Conservation (phyloP, 2,113 vertebrate genomes). For the Eurystomus gularis region DNA sequence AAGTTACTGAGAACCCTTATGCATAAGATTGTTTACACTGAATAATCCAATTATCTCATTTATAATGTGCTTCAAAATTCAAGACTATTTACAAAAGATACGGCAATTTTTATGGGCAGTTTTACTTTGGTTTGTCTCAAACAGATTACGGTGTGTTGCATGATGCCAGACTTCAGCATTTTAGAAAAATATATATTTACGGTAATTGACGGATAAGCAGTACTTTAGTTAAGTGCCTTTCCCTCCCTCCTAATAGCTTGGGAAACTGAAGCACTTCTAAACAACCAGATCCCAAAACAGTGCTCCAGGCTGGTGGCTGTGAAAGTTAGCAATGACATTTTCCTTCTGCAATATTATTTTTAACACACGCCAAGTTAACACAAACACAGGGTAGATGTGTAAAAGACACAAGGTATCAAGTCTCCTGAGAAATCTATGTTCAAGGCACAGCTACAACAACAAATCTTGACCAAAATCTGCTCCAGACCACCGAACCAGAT, state of each 20-base stretch:
- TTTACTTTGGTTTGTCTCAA: not conserved
- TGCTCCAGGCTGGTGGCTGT: conserved; percentile 5
- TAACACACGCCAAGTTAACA: conserved; percentile 1
- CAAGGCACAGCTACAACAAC: not conserved
- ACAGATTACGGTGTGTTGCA: not conserved
- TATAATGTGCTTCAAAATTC: not conserved
- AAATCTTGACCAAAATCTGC: not conserved
- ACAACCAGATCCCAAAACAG: not conserved
- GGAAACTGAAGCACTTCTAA: not conserved
- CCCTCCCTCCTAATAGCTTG: not conserved
- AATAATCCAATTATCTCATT: not conserved
- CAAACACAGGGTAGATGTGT: not conserved
- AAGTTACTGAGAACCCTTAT: not conserved
- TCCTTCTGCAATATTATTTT: conserved; percentile 34
- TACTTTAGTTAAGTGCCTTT: not conserved
- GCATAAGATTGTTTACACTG: not conserved
- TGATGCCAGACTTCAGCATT: not conserved
- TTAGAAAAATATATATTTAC: not conserved
- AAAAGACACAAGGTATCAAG: not conserved
- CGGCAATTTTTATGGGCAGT: not conserved
- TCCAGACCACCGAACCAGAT: not conserved
- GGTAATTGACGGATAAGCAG: not conserved
- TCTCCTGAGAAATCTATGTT: not conserved
- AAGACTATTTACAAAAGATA: not conserved
- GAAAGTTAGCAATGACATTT: conserved; percentile 18